Conservation (phyloP, 2,888 invertebrate species). For the Andrena flavipes region DNA sequence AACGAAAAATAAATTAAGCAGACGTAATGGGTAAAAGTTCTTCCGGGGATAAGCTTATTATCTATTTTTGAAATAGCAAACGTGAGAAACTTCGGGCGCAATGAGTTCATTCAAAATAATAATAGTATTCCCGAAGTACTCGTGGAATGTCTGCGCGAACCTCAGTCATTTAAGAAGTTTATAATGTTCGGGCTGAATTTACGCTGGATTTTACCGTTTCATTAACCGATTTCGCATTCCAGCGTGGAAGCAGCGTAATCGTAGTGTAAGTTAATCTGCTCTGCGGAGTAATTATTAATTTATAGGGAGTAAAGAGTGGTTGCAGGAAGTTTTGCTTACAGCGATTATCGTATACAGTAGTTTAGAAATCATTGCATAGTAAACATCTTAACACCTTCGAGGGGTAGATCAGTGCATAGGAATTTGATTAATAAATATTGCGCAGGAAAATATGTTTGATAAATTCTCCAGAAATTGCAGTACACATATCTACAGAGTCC, state of each 20-base stretch:
- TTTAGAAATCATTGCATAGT: no score
- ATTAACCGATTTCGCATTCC: not conserved
- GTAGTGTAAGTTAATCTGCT: not conserved
- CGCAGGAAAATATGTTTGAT: not conserved
- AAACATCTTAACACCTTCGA: no score
- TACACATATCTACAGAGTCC: no score
- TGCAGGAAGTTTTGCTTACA: not conserved
- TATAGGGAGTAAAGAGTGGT: not conserved
- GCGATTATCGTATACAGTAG: no score
- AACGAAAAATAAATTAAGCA: not conserved
- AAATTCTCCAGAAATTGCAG: no score
- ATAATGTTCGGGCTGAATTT: not conserved
- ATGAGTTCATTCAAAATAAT: constrained; percentile 11
- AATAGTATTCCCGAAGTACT: constrained; percentile 30
- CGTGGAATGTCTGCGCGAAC: not conserved
- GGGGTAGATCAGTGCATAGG: no score
- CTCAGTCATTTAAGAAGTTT: constrained; percentile 14
- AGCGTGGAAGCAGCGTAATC: not conserved
- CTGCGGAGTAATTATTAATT: constrained; percentile 2
- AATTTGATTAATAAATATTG: constrained; percentile 5
- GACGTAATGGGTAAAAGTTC: not conserved
- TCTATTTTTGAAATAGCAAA: constrained; percentile 7
- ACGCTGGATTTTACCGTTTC: not conserved
- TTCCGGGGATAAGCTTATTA: constrained; percentile 24
- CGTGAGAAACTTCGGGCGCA: not conserved